A percentile compares a stretch with the other conserved stretches of the same genome.
Conservation (phyloP, 1,140 invertebrate genomes). For the Colletes gigas region DNA sequence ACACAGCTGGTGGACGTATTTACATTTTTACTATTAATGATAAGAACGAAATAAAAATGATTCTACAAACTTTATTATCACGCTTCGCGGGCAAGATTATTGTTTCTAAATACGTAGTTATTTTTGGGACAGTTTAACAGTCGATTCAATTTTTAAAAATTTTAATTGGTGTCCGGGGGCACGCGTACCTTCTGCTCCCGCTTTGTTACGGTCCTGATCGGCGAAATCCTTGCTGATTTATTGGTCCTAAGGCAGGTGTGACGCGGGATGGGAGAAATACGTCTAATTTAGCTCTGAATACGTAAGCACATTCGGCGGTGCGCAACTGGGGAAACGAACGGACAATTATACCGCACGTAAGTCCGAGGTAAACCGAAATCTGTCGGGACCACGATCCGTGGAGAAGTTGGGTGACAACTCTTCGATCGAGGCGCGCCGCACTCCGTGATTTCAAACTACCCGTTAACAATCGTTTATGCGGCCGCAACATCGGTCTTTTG, state of each 20-base stretch:
- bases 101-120: too few species aligned
- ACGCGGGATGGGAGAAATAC: background rate
- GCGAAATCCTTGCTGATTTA: background rate
- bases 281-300: constrained; percentile 26
- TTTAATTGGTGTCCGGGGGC: too few species aligned
- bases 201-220: too few species aligned
- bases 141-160: too few species aligned
- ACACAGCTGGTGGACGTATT: too few species aligned
- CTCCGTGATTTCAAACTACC: constrained; percentile 49
- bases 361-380: constrained; percentile 61
- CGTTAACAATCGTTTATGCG: constrained; percentile 51
- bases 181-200: too few species aligned
- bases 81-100: too few species aligned
- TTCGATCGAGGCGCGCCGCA: constrained; percentile 37
- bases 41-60: too few species aligned
- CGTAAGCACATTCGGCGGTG: background rate
- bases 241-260: too few species aligned
- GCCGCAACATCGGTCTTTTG: constrained; percentile 11
- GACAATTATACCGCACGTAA: constrained; percentile 56
- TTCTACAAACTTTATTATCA: too few species aligned
- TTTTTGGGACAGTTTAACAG: too few species aligned
- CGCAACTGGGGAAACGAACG: constrained; percentile 6
- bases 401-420: constrained; percentile 41
- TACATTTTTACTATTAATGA: too few species aligned
- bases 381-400: constrained; percentile 41